A percentile compares a stretch with the other conserved stretches of the same genome.
Evolutionary conservation across 2,888 invertebrate species (phyloP).

Genomic region (Drosophila recens): DNA sequence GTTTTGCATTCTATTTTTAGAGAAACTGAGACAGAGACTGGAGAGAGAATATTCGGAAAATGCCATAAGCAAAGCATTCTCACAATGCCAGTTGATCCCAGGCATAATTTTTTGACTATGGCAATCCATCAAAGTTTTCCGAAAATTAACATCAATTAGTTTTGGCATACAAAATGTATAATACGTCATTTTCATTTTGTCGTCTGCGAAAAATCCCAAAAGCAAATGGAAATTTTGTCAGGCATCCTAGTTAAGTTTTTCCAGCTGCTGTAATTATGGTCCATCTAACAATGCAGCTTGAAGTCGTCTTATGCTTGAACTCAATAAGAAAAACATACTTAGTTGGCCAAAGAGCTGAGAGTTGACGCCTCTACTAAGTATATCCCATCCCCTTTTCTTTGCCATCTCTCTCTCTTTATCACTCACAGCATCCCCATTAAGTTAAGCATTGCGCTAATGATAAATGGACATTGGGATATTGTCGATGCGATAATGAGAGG

Average conservation of each 20-base stretch:
- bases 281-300: constrained; percentile 36
- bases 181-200: constrained; percentile 54
- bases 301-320: constrained; percentile 28
- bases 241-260: constrained; percentile 60
- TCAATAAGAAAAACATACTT: constrained; percentile 25
- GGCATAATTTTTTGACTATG: constrained; percentile 13
- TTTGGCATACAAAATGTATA: constrained; percentile 57
- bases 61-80: constrained; percentile 25
- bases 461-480: constrained; percentile 70
- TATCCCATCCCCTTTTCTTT: neutral
- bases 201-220: constrained; percentile 22
- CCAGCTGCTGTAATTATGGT: constrained; percentile 65
- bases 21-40: neutral
- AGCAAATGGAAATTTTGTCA: constrained; percentile 58
- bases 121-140: constrained; percentile 62
- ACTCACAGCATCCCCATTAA: constrained; percentile 5
- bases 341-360: constrained; percentile 59
- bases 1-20: constrained; percentile 59
- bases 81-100: constrained; percentile 15
- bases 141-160: constrained; percentile 78
- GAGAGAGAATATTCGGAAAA: constrained; percentile 13
- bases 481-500: constrained; percentile 72
- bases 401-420: neutral
- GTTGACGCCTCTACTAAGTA: neutral
- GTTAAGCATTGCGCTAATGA: constrained; percentile 61